Evolutionary conservation across 1,140 invertebrate species (phyloP).

Genomic region (Limonius californicus): DNA sequence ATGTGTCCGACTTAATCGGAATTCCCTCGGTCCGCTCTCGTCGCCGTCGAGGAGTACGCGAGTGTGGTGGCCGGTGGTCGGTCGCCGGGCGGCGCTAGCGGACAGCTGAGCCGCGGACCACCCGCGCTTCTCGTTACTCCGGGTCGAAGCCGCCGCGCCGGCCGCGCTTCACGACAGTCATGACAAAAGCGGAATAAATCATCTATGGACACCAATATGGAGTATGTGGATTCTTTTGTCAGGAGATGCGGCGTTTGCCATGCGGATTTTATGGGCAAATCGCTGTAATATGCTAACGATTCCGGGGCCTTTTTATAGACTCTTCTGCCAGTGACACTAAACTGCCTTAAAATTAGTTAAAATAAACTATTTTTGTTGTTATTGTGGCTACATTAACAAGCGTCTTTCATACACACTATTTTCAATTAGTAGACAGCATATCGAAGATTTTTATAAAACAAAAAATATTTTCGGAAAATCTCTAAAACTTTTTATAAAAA

Average conservation of each 20-base stretch:
- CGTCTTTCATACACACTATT: too few species aligned
- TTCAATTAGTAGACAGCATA: too few species aligned
- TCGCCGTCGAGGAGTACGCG: too few species aligned
- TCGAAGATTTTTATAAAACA: too few species aligned
- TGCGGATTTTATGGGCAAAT: not conserved
- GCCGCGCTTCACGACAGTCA: constrained; percentile 19
- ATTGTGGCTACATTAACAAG: too few species aligned
- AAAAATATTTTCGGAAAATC: too few species aligned
- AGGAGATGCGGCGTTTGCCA: not conserved
- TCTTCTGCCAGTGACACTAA: not conserved
- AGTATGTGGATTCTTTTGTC: constrained; percentile 12
- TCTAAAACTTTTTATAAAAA: too few species aligned
- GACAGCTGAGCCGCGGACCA: constrained; percentile 22
- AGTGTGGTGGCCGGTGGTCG: not conserved
- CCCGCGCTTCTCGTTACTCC: constrained; percentile 18
- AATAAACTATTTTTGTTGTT: too few species aligned
- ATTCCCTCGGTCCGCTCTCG: too few species aligned
- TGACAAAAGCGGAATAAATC: constrained; percentile 20
- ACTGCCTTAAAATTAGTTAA: too few species aligned
- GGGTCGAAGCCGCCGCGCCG: constrained; percentile 17
- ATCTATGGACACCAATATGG: constrained; percentile 15
- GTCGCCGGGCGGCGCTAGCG: constrained; percentile 16
- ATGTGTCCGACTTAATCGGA: not conserved
- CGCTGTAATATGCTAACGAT: not conserved
- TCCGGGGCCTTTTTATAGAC: not conserved